These are phyloP conservation scores for Hirtodrosophila histrioides DNA, from an alignment of 2,888 invertebrate genomes.

Conservation along the genomic window DNA sequence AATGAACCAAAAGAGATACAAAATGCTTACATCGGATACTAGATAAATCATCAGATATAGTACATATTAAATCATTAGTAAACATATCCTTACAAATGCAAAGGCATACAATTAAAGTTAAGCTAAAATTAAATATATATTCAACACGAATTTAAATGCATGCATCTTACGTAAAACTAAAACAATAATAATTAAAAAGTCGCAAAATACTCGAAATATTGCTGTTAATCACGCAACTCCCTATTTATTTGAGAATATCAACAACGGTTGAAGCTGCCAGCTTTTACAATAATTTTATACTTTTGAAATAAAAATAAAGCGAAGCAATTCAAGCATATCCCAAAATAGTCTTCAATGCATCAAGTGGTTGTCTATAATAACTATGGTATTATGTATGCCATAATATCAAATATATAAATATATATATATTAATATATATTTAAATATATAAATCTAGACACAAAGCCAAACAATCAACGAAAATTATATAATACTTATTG, in stretches of 20 bases:
- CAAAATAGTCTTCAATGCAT: conserved; percentile 76
- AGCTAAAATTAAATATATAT: conserved; percentile 38
- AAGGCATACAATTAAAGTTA: conserved; percentile 44
- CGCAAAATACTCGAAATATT: conserved; percentile 26
- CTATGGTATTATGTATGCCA: conserved; percentile 28
- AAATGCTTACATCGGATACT: conserved; percentile 33
- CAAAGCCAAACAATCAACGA: conserved; percentile 76
- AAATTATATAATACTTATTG: conserved; percentile 59
- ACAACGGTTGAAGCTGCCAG: conserved; percentile 38
- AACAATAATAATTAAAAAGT: conserved; percentile 10
- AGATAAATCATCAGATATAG: conserved; percentile 30
- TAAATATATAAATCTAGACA: conserved; percentile 32
- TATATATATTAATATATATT: neutral
- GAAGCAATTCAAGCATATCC: conserved; percentile 77
- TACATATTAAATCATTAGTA: conserved; percentile 43
- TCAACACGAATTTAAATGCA: conserved; percentile 57
- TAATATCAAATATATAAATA: conserved; percentile 6
- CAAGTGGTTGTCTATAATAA: conserved; percentile 72
- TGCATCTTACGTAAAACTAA: conserved; percentile 29
- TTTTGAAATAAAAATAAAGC: conserved; percentile 43
- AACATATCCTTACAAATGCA: conserved; percentile 51
- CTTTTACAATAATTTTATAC: conserved; percentile 47
- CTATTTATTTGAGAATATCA: conserved; percentile 23
- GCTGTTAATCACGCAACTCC: conserved; percentile 25
- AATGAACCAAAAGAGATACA: conserved; percentile 74